phyloP scores from a whole-genome alignment of 2,888 invertebrate genomes.

The Nemapogon koenigi region DNA sequence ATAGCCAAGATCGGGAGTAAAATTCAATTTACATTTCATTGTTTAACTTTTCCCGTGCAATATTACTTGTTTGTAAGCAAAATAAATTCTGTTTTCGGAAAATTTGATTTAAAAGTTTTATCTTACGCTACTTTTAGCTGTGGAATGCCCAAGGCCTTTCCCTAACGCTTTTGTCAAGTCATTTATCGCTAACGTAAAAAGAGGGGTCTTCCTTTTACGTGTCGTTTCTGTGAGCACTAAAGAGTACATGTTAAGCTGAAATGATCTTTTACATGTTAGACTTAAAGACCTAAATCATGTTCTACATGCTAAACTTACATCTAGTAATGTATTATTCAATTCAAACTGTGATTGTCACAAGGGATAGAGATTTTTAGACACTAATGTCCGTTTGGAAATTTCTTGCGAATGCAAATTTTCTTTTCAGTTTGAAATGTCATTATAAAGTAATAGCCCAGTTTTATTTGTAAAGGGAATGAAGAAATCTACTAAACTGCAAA shows the following conservation, averaged over 20 bases:
- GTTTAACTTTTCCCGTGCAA: slow-evolving; percentile 6
- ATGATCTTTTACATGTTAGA: slow-evolving; percentile 7
- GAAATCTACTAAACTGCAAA: no score
- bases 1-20: slow-evolving; percentile 1
- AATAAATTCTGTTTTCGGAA: slow-evolving; percentile 7
- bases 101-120: slow-evolving; percentile 8
- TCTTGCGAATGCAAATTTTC: no score
- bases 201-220: slow-evolving; percentile 9
- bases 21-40: slow-evolving; percentile 5
- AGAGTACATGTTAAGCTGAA: slow-evolving; percentile 3
- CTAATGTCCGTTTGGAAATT: no score
- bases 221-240: slow-evolving; percentile 7
- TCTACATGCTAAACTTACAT: not conserved
- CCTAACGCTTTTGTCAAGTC: slow-evolving; percentile 9
- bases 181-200: slow-evolving; percentile 9
- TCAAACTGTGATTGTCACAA: slow-evolving; percentile 6
- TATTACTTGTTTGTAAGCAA: slow-evolving; percentile 4
- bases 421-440: no score
- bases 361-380: no score
- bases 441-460: no score
- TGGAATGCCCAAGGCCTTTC: slow-evolving; percentile 7
- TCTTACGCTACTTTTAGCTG: slow-evolving; percentile 8
- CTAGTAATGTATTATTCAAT: slow-evolving; percentile 8
- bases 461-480: no score
- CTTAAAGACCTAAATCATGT: slow-evolving; percentile 2